phyloP scores from a whole-genome alignment of 2,113 vertebrate genomes.

The Protomyctophum bolini region DNA sequence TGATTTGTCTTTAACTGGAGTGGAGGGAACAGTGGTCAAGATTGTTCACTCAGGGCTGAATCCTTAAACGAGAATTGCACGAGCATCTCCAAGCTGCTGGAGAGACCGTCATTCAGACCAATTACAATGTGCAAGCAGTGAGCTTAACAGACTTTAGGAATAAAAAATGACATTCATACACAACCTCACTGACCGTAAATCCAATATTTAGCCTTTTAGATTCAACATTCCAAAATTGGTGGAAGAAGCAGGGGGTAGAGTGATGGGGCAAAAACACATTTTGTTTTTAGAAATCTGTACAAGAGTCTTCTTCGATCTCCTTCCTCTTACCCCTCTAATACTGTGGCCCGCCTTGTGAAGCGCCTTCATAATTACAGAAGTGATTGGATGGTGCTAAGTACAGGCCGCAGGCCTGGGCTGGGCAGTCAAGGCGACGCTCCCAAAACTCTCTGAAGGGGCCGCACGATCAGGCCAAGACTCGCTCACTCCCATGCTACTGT shows the following conservation, averaged over 20 bases:
- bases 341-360: slow-evolving; percentile 21
- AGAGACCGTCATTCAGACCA: slow-evolving; percentile 28
- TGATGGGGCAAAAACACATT: slow-evolving; percentile 8
- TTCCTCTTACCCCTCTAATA: slow-evolving; percentile 38
- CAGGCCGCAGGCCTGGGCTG: too few relatives aligned
- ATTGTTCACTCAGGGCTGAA: slow-evolving; percentile 16
- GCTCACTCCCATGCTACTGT: slow-evolving; percentile 45
- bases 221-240: slow-evolving; percentile 36
- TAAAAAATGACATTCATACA: slow-evolving; percentile 9
- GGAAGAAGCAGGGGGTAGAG: slow-evolving; percentile 28
- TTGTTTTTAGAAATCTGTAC: slow-evolving; percentile 34
- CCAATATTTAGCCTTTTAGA: slow-evolving; percentile 47
- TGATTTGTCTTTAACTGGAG: slow-evolving; percentile 50
- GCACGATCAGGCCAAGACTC: slow-evolving; percentile 45
- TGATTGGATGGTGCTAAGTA: not conserved
- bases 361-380: slow-evolving; percentile 23
- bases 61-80: slow-evolving; percentile 25
- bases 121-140: slow-evolving; percentile 66
- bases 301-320: slow-evolving; percentile 16
- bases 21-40: slow-evolving; percentile 61
- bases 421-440: slow-evolving; percentile 28
- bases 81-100: slow-evolving; percentile 38
- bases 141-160: slow-evolving; percentile 46
- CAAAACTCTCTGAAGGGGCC: slow-evolving; percentile 60
- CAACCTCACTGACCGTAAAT: slow-evolving; percentile 28